These are phyloP conservation scores for Natrix natrix DNA, from an alignment of 2,797 vertebrate genomes.

Conservation along the genomic window DNA sequence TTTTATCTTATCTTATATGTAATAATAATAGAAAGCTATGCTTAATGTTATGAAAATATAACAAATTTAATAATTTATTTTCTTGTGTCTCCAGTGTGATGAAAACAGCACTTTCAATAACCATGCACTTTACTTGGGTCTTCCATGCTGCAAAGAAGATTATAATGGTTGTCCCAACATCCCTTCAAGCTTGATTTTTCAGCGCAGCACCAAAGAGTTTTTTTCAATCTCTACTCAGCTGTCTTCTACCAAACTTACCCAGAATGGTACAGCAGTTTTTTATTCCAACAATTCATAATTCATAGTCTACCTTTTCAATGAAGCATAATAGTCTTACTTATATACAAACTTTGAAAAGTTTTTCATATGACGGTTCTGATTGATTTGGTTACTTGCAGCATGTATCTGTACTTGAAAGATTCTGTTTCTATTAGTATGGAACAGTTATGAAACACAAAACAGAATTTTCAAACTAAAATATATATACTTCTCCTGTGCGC, in stretches of 20 bases:
- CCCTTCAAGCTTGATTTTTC: slow-evolving; percentile 94
- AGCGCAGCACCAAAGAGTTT: slow-evolving; percentile 96
- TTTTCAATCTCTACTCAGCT: slow-evolving; percentile 96
- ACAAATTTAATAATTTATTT: background rate
- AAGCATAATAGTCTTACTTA: background rate
- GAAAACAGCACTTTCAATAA: slow-evolving; percentile 98
- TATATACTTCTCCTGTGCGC: background rate
- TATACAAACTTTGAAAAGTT: background rate
- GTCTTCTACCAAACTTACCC: slow-evolving; percentile 97
- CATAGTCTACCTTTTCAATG: background rate
- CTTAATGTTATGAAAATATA: no score
- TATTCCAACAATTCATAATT: background rate
- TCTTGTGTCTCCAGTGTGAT: slow-evolving; percentile 81
- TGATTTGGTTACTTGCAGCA: background rate
- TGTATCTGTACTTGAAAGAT: background rate
- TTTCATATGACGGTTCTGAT: background rate
- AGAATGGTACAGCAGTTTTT: slow-evolving; percentile 82
- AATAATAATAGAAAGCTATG: no score
- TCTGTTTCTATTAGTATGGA: background rate
- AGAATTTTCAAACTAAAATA: background rate
- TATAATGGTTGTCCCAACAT: slow-evolving; percentile 95
- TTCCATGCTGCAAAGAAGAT: slow-evolving; percentile 98
- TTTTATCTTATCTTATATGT: no score
- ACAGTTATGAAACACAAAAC: background rate
- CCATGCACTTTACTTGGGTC: slow-evolving; percentile 93